phyloP scores from a whole-genome alignment of 1,140 invertebrate genomes.

The Drosophila santomea region DNA sequence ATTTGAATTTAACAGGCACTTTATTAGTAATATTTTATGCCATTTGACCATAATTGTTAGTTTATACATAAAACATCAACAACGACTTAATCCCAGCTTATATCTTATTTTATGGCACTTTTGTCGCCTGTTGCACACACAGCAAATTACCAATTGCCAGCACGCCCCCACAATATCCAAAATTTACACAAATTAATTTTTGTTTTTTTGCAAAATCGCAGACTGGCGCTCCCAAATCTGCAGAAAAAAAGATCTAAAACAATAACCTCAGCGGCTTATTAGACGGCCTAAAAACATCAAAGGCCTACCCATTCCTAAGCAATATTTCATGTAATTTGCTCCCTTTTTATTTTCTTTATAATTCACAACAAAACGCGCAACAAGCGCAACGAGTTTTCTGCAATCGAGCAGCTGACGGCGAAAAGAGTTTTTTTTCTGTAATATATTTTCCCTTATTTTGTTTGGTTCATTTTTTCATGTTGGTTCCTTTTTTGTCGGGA shows the following conservation, averaged over 20 bases:
- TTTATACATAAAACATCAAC: background rate
- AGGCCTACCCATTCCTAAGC: slow-evolving; percentile 31
- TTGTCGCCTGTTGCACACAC: slow-evolving; percentile 41
- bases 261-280: slow-evolving; percentile 42
- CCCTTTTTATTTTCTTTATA: slow-evolving; percentile 39
- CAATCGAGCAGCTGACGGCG: slow-evolving; percentile 68
- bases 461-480: slow-evolving; percentile 26
- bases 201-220: slow-evolving; percentile 13
- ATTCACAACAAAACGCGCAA: slow-evolving; percentile 69
- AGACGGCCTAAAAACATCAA: slow-evolving; percentile 60
- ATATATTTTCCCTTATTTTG: slow-evolving; percentile 26
- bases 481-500: slow-evolving; percentile 37
- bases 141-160: slow-evolving; percentile 29
- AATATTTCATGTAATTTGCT: slow-evolving; percentile 26
- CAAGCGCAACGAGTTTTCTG: slow-evolving; percentile 72
- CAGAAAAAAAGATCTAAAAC: slow-evolving; percentile 24
- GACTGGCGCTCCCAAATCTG: slow-evolving; percentile 13
- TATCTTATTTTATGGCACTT: background rate
- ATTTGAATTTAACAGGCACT: too few relatives aligned
- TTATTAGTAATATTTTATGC: background rate
- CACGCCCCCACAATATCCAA: slow-evolving; percentile 19
- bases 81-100: background rate
- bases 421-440: slow-evolving; percentile 34
- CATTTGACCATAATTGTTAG: background rate
- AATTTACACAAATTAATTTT: slow-evolving; percentile 35